Base-by-base conservation (phyloP, 2,797 vertebrate genomes). In the Carcharodon carcharias region DNA sequence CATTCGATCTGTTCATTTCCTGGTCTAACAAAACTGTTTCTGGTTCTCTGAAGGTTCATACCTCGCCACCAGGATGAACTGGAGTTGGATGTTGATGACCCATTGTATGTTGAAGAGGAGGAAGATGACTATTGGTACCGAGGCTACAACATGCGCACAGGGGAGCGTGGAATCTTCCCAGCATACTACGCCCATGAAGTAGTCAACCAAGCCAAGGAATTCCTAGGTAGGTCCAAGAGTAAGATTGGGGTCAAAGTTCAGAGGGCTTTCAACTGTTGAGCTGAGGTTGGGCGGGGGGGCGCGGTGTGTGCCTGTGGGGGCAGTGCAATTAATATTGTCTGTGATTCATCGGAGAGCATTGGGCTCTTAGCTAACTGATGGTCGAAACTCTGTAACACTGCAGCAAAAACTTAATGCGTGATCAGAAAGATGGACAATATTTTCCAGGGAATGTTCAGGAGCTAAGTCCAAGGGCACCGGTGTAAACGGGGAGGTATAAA, bases 91-190 rank as follows among this genome's bases (percentile, higher is more conserved):
- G 99, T 99, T 97, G 99, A 99, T 0, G 99, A 99, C 96, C 99
- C 99, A 0, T 97, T 99, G 96, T 98, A 98, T 96, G 99, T 99
- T 96, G 99, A 99, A 97, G 98, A 98, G 82, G 99, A 99, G 97
- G 99, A 99, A 96, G 99, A 99, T 1, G 99, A 99, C 97, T 99
- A 99, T 97, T 99, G 99, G 99, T 99, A 99, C 97, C 97, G 98
- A 40, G 99, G 99, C 26, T 99, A 99, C 97, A 99, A 99, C 97
- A 99, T 99, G 99, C 98, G 99, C 11, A 99, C 99, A 0, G 99
- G 99, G 6, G 99, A 99, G 97, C 97, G 98, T 3, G 99, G 99
- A 0, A 99, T 99, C 96, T 99, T 99, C 96, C 99, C 99, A 0
- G 99, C 99, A 67, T 99, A 99, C 97, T 99, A 99, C 0, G 99